Conservation (phyloP, 2,113 vertebrate genomes). For the Tenrec ecaudatus region DNA sequence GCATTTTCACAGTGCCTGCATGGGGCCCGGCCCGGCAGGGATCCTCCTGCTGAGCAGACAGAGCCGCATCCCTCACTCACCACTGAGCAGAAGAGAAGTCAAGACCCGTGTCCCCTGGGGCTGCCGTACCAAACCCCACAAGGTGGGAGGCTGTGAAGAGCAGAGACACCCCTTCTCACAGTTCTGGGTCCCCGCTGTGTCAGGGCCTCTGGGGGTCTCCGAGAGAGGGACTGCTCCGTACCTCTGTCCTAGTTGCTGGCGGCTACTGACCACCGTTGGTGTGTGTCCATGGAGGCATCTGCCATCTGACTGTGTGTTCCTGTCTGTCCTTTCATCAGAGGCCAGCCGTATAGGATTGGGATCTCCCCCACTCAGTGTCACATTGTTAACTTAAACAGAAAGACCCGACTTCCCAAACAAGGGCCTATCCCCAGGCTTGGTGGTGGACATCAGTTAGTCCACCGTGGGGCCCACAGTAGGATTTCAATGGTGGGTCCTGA, state of each 20-base stretch:
- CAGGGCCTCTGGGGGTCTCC: background rate
- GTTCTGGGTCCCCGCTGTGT: background rate
- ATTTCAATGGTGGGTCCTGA: accelerated
- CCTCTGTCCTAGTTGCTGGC: background rate
- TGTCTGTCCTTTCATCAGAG: background rate
- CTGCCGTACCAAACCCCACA: background rate
- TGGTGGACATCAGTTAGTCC: background rate
- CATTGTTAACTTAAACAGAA: background rate
- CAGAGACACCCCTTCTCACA: background rate
- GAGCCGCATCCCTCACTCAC: background rate
- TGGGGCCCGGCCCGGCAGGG: background rate
- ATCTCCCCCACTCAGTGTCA: background rate
- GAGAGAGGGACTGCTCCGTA: too few species aligned
- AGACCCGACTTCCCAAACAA: background rate
- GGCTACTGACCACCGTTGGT: background rate
- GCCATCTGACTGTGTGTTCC: background rate
- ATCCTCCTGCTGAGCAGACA: background rate
- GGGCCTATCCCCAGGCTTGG: background rate
- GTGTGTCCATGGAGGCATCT: background rate
- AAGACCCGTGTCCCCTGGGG: background rate
- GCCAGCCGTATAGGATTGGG: background rate
- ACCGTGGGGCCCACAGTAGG: background rate
- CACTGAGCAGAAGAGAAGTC: background rate
- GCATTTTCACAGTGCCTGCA: background rate
- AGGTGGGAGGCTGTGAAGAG: background rate